These are phyloP conservation scores for Enteromius paludinosus DNA, from an alignment of 2,797 vertebrate species.

Conservation along the genomic window DNA sequence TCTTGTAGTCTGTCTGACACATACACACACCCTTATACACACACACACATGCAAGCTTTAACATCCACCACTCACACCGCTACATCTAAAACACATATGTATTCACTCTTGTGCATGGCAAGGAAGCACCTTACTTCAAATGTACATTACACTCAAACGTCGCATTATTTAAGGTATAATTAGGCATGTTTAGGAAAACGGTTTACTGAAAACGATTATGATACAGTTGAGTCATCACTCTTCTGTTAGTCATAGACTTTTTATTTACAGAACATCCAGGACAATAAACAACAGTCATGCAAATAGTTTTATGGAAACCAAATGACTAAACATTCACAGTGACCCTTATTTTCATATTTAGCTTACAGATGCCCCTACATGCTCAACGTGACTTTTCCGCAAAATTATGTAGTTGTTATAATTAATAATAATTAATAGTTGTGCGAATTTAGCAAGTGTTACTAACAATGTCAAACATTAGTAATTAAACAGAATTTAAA, in stretches of 20 bases:
- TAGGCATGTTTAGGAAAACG: background rate
- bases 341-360: background rate
- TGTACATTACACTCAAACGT: background rate
- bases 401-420: too few relatives aligned
- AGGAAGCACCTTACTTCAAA: background rate
- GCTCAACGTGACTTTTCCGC: background rate
- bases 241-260: background rate
- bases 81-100: background rate
- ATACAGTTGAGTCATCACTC: background rate
- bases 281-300: background rate
- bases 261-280: background rate
- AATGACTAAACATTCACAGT: background rate
- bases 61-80: background rate
- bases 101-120: background rate
- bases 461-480: too few relatives aligned
- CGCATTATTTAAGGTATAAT: too few relatives aligned
- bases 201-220: slow-evolving; percentile 7
- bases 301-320: background rate
- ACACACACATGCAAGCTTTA: background rate
- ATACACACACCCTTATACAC: slow-evolving; percentile 10
- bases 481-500: too few relatives aligned
- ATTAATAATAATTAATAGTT: too few relatives aligned
- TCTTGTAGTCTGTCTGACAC: slow-evolving; percentile 37
- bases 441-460: background rate
- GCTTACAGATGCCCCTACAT: background rate